phyloP scores from a whole-genome alignment of 2,113 vertebrate genomes.

The Crotalus tigris region DNA sequence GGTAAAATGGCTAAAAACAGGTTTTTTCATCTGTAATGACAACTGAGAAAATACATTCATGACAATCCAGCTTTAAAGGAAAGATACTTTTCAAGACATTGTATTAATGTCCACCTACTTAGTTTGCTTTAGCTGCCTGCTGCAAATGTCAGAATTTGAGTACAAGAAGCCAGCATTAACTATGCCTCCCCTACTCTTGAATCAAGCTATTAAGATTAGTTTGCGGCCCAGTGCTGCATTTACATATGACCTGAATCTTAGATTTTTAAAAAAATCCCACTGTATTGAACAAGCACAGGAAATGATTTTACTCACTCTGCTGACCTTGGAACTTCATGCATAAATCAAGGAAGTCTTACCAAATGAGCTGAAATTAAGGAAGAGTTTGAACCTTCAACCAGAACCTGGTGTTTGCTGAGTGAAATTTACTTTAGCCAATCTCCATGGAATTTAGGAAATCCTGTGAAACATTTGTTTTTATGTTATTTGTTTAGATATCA shows the following conservation, averaged over 20 bases:
- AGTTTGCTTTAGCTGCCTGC: not conserved
- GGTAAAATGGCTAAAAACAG: not conserved
- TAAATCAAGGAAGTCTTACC: not conserved
- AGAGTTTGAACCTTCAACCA: not conserved
- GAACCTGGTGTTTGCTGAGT: not conserved
- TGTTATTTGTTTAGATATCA: not conserved
- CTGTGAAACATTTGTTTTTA: not conserved
- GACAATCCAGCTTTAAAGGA: not conserved
- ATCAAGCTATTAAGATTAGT: not conserved
- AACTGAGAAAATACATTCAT: too few species aligned
- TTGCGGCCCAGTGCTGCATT: not conserved
- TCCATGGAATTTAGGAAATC: not conserved
- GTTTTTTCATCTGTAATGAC: not conserved
- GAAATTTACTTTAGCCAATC: not conserved
- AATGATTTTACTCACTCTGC: not conserved
- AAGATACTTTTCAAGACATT: not conserved
- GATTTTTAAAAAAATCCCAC: not conserved
- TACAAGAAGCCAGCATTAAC: not conserved
- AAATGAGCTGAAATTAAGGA: not conserved
- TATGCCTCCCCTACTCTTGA: not conserved
- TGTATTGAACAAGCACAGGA: not conserved
- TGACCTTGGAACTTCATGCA: not conserved
- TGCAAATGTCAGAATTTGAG: not conserved
- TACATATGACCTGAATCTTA: not conserved
- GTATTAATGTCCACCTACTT: not conserved